A percentile compares a stretch with the other conserved stretches of the same genome.
These are phyloP conservation scores for Vanessa cardui DNA, from an alignment of 2,888 invertebrate species.

Conservation along the genomic window DNA sequence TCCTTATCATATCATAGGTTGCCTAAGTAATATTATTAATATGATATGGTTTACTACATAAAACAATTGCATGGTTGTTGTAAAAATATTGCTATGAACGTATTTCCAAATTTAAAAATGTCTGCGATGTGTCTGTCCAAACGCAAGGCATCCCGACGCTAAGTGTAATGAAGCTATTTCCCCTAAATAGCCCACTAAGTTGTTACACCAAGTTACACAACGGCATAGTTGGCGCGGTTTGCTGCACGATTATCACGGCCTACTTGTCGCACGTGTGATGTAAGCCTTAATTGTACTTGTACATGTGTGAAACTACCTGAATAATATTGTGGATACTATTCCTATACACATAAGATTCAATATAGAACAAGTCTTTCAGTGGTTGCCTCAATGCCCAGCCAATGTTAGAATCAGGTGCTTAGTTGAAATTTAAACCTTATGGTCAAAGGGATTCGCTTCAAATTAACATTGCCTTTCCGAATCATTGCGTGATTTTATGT, in stretches of 20 bases:
- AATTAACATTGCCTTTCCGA: background rate
- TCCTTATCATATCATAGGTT: too few relatives aligned
- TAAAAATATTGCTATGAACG: background rate
- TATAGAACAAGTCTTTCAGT: conserved; percentile 2
- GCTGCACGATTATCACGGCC: conserved; percentile 71
- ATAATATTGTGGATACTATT: background rate
- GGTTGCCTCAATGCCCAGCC: background rate
- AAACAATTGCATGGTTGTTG: background rate
- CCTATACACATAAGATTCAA: conserved; percentile 7
- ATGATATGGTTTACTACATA: too few relatives aligned
- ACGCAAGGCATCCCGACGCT: background rate
- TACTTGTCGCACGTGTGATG: conserved; percentile 65
- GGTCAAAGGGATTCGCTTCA: conserved; percentile 3
- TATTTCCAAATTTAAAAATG: background rate
- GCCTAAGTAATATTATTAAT: background rate
- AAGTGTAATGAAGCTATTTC: conserved; percentile 39
- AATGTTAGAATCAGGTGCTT: conserved; percentile 3
- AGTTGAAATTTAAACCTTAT: conserved; percentile 18
- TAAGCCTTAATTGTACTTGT: conserved; percentile 52
- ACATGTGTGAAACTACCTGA: conserved; percentile 9
- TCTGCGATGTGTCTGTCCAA: background rate
- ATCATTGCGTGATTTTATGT: conserved; percentile 21
- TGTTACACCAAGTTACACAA: conserved; percentile 47
- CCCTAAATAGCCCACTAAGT: conserved; percentile 31
- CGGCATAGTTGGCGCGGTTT: conserved; percentile 51